Evolutionary conservation across 2,113 vertebrate species (phyloP), one percentile per base, ranked within the genome.

Genomic region (Odobenus rosmarus): DNA sequence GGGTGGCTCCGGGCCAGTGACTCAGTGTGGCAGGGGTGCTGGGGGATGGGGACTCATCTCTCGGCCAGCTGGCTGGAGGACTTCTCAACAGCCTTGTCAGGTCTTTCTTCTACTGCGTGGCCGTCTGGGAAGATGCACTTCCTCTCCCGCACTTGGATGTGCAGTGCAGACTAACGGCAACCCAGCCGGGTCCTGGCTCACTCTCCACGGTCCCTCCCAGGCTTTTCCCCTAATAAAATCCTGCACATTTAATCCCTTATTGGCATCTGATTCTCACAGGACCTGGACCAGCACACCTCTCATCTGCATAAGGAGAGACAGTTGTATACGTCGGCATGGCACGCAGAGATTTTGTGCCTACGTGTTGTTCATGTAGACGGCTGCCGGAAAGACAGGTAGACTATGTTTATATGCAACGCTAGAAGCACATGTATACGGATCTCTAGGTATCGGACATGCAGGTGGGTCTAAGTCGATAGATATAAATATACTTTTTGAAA

Each of bases 261-360:
- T 88, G 93, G 61, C 53, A 49, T 26, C 67, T 79, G 94, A 55
- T 59, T 88, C 89, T 93, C 82, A 85, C 21, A 39, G 57, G 61
- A 42, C 13, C 53, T 16, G 49, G 61, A 74, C 46, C 21, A 19
- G n/a, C n/a, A 21, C 39, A 42, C 39, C 71, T 95, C 15, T 61
- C 53, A 9, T 39, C 36, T n/a, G 26, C 26, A 4, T 3, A n/a
- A 77, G 61, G 61, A 95, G 39, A 92, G 61, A 42, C 10, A 3
- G 3, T 55, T 39, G 11, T 36, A 9, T 8, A 4, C 21, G 7
- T 8, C 31, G 36, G 28, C 21, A 26, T 59, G 4, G 0, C n/a
- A 13, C 16, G 15, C 21, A 33, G 72, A 62, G 76, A 46, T 13
- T 62, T 33, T 13, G 46, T 26, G 39, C 69, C 26, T 82, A 10